phyloP scores from a whole-genome alignment of 2,797 vertebrate genomes.

The Phataginus tricuspis region DNA sequence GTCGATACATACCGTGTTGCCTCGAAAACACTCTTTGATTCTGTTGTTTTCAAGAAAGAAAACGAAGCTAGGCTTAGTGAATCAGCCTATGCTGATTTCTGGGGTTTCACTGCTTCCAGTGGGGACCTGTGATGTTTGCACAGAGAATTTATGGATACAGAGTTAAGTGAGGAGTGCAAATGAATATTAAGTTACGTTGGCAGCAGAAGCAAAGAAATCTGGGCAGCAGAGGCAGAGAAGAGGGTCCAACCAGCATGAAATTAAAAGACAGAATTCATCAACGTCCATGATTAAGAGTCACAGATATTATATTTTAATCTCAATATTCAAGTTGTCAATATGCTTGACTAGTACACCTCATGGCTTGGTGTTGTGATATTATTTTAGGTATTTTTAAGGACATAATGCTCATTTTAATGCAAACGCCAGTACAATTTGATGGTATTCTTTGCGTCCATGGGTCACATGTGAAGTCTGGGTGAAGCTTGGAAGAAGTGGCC shows the following conservation, averaged over 20 bases:
- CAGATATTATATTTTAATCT: background rate
- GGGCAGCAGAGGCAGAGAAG: background rate
- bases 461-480: background rate
- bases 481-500: background rate
- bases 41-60: conserved; percentile 19
- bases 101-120: background rate
- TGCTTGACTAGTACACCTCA: background rate
- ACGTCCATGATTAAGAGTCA: background rate
- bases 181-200: background rate
- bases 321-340: background rate
- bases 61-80: background rate
- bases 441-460: background rate
- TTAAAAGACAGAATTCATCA: background rate
- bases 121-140: background rate
- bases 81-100: background rate
- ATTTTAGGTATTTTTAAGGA: conserved; percentile 20
- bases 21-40: background rate
- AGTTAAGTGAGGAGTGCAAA: background rate
- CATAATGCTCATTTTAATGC: background rate
- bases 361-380: background rate
- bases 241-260: background rate
- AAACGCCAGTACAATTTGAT: background rate
- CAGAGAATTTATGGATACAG: background rate
- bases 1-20: background rate
- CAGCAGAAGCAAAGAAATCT: background rate